These are phyloP conservation scores for Alloplasta piceator DNA, from an alignment of 2,888 invertebrate species.

Conservation along the genomic window DNA sequence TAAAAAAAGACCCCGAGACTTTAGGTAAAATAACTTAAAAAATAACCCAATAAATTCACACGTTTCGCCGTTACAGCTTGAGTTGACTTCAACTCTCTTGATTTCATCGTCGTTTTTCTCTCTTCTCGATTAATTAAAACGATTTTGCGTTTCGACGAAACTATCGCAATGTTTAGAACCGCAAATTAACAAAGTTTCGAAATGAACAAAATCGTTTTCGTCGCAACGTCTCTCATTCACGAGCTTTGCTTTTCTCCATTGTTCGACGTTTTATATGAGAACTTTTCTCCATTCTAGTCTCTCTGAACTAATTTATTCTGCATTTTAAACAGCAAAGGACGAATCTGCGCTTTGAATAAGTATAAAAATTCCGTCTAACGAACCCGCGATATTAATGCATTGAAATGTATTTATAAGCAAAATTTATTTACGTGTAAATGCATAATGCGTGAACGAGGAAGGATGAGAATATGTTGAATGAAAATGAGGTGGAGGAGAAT, in stretches of 20 bases:
- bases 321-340: too few species aligned
- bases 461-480: constrained; percentile 26
- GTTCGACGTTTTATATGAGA: too few species aligned
- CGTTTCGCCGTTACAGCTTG: too few species aligned
- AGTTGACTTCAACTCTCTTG: neutral
- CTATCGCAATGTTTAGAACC: constrained; percentile 14
- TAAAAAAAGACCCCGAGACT: too few species aligned
- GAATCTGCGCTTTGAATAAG: too few species aligned
- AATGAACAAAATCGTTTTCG: constrained; percentile 36
- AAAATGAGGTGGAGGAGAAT: constrained; percentile 45
- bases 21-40: too few species aligned
- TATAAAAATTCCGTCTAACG: too few species aligned
- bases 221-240: neutral
- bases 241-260: neutral
- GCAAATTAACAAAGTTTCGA: constrained; percentile 52
- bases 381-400: too few species aligned
- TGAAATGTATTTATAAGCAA: neutral
- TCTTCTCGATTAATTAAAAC: neutral
- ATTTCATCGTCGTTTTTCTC: neutral
- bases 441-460: neutral
- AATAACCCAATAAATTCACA: too few species aligned
- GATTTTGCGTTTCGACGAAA: neutral
- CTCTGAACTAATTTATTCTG: too few species aligned
- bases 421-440: neutral
- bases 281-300: too few species aligned